Conservation (phyloP, 2,113 vertebrate genomes). For the Notothenia coriiceps region DNA sequence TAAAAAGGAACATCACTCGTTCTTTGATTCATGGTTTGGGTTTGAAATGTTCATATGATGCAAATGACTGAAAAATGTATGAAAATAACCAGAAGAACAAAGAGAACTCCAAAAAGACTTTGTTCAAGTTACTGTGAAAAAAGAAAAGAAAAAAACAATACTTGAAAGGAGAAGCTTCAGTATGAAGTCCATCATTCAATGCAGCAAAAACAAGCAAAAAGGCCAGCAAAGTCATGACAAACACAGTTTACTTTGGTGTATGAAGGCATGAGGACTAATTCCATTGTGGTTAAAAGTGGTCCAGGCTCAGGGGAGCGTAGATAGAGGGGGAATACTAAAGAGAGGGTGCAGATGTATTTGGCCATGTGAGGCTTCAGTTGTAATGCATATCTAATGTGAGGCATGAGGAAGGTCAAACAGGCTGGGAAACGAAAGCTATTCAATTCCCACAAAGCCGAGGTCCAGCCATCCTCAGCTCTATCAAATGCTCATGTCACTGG, state of each 20-base stretch:
- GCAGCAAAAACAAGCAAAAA: neutral
- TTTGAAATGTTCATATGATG: conserved; percentile 9
- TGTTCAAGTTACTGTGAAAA: neutral
- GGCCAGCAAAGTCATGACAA: neutral
- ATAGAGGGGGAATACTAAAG: conserved; percentile 38
- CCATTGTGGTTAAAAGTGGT: conserved; percentile 13
- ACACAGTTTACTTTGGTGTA: neutral
- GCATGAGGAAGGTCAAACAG: conserved; percentile 72
- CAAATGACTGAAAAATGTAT: neutral
- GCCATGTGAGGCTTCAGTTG: conserved; percentile 67
- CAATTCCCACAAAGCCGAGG: conserved; percentile 59
- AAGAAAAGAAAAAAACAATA: neutral
- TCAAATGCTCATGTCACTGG: conserved; percentile 42
- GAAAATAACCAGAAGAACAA: neutral
- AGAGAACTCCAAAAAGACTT: neutral
- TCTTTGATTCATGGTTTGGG: neutral
- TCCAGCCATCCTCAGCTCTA: conserved; percentile 42
- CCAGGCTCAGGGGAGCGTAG: conserved; percentile 15
- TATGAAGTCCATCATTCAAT: neutral
- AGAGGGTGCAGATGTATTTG: conserved; percentile 50
- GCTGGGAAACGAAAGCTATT: conserved; percentile 75
- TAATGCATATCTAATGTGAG: conserved; percentile 79
- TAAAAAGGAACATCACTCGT: neutral
- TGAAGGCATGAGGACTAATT: neutral
- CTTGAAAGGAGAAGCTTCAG: neutral